Evolutionary conservation across 2,888 invertebrate species (phyloP), one percentile per base, ranked within the genome.

Genomic region (Plusia festucae): DNA sequence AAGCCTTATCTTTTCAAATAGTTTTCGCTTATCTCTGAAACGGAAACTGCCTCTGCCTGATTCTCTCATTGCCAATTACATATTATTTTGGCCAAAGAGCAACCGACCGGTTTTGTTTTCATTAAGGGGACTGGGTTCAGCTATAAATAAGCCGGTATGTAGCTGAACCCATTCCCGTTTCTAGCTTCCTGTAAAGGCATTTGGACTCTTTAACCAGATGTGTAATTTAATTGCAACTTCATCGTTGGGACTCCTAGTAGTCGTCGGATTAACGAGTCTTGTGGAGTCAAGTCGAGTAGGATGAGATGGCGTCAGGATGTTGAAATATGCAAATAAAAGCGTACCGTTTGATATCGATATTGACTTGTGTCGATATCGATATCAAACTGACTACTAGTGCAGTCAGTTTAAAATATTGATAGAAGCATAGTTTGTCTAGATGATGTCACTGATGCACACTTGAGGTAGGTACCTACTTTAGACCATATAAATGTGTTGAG

Each of bases 291-390:
- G 40, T 40, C 40, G n/a, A 6, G 13, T 34, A 34, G 3, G 40
- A 34, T 34, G 13, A 13, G 27, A 27, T 27, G 27, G 27, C 27
- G 34, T 34, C 34, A 2, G 34, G 34, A 40, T 40, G 40, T n/a
- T 40, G 40, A n/a, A n/a, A 40, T 40, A 40, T 40, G 40, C 40
- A n/a, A 40, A 40, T 40, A 40, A 40, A n/a, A 15, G 40, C n/a
- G 30, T 9, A 30, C 30, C 30, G 30, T 30, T 30, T 30, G 9
- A 9, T 30, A 9, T 9, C 30, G 9, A n/a, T n/a, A n/a, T n/a
- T n/a, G n/a, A n/a, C n/a, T n/a, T n/a, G n/a, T n/a, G n/a, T n/a
- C n/a, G n/a, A n/a, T n/a, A n/a, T n/a, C n/a, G n/a, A n/a, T 13
- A 13, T 34, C 34, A 13, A 2, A 34, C 34, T n/a, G n/a, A n/a